Conservation (phyloP, 2,888 invertebrate species). For the Choristoneura rosaceana region DNA sequence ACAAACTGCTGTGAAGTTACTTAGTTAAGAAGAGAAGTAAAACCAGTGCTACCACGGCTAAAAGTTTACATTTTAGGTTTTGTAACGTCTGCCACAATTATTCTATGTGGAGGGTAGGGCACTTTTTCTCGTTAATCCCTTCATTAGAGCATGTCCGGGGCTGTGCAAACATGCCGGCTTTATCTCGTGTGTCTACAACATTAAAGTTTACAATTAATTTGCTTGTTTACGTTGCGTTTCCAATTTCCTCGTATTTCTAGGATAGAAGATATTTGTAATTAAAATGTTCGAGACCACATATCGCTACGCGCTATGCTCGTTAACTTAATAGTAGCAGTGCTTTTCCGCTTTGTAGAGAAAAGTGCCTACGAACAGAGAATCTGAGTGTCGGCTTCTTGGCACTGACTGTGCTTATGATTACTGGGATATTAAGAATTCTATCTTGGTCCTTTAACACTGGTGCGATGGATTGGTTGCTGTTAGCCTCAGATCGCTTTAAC, state of each 20-base stretch:
- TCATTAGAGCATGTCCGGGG: slow-evolving; percentile 73
- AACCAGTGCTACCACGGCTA: not conserved
- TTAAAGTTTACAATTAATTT: slow-evolving; percentile 39
- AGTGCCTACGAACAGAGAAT: too few relatives aligned
- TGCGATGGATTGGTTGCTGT: too few relatives aligned
- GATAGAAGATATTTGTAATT: not conserved
- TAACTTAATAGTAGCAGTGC: too few relatives aligned
- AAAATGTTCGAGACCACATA: not conserved
- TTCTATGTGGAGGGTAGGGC: slow-evolving; percentile 57
- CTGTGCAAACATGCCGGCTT: slow-evolving; percentile 54
- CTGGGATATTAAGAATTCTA: too few relatives aligned
- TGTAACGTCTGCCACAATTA: slow-evolving; percentile 14
- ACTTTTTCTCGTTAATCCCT: slow-evolving; percentile 79
- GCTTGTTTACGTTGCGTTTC: slow-evolving; percentile 28
- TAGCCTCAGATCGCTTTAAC: too few relatives aligned
- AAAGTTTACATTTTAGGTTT: not conserved
- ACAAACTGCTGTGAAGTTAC: too few relatives aligned
- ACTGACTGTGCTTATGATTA: too few relatives aligned
- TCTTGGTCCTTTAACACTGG: too few relatives aligned
- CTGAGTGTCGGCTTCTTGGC: too few relatives aligned
- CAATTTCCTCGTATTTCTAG: slow-evolving; percentile 3
- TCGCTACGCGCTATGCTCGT: too few relatives aligned
- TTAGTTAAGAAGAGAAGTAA: not conserved
- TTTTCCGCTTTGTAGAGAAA: too few relatives aligned
- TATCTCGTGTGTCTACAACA: slow-evolving; percentile 39